Evolutionary conservation across 2,888 invertebrate species (phyloP), one percentile per base, ranked within the genome.

Genomic region (Pristionchus arcanus): DNA sequence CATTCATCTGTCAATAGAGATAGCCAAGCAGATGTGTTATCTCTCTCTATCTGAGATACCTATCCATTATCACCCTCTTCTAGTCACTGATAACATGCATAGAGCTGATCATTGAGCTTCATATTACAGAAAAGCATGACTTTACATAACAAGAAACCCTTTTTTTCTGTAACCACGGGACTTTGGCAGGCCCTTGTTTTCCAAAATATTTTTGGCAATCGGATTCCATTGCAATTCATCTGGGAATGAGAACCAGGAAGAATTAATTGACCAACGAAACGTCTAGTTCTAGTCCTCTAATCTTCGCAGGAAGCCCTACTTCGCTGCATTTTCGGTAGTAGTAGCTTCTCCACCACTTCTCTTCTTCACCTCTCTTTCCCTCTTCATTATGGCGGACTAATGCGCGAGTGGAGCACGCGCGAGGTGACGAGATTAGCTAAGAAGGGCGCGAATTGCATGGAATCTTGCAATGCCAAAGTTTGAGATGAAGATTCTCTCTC

Each of bases 361-460:
- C 59, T n/a, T 68, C 74, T 25, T 77, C 74, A 21, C 74, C 74
- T 37, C 42, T 77, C 74, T 77, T n/a, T 81, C 42, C 28, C 49
- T 49, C 49, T 81, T 81, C 53, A 81, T 81, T 81, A 81, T 81
- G 74, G 74, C 74, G 74, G 63, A 37, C 42, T 74, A 74, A 74
- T 74, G 37, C 25, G 74, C 74, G 37, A n/a, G n/a, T 37, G 74
- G 37, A 37, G 74, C 21, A 37, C 37, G 42, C 31, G 74, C 9
- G 21, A n/a, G n/a, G 74, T 74, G 31, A 74, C 74, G 74, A 74
- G 74, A 74, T 74, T 74, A 74, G 74, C n/a, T 25, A 25, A 25
- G 63, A 63, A 63, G 63, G 63, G n/a, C 63, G n/a, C n/a, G 5
- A 21, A 63, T 63, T 63, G 25, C 63, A n/a, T 63, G 63, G 63